These are phyloP conservation scores for Callyntrura sp. DNA, from an alignment of 2,888 invertebrate genomes.

Conservation along the genomic window DNA sequence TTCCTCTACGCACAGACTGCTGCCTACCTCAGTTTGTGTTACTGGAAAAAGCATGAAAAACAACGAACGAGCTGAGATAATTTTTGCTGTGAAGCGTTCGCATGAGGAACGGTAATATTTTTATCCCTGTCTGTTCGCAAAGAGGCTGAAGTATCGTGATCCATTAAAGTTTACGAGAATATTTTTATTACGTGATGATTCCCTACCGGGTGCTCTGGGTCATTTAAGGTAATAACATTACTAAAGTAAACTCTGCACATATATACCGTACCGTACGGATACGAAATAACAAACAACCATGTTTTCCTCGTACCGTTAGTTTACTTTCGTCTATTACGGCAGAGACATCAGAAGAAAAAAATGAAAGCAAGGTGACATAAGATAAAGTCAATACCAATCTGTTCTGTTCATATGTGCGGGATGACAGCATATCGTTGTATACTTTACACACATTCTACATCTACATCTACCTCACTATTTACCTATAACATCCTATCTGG, in stretches of 20 bases:
- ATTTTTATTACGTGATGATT: conserved; percentile 77
- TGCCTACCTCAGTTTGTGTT: background rate
- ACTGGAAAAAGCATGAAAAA: background rate
- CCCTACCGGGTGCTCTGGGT: conserved; percentile 50
- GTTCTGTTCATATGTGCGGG: background rate
- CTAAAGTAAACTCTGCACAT: background rate
- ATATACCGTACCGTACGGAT: background rate
- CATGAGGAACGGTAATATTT: conserved; percentile 68
- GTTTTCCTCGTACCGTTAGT: conserved; percentile 6
- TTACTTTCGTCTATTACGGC: background rate
- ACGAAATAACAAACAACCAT: conserved; percentile 23
- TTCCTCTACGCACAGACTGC: conserved; percentile 2
- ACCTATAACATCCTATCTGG: background rate
- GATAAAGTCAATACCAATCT: conserved; percentile 2
- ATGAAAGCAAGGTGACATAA: conserved; percentile 43
- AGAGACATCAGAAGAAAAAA: background rate
- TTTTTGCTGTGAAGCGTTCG: conserved; percentile 33
- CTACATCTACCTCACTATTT: too few species aligned
- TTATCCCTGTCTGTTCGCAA: conserved; percentile 26
- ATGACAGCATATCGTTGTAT: background rate
- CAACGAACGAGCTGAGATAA: conserved; percentile 8
- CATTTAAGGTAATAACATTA: conserved; percentile 51
- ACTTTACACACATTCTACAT: background rate
- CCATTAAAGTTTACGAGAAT: conserved; percentile 74
- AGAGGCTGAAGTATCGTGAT: conserved; percentile 48